Evolutionary conservation across 2,113 vertebrate species (phyloP).

Genomic region (Panthera uncia): DNA sequence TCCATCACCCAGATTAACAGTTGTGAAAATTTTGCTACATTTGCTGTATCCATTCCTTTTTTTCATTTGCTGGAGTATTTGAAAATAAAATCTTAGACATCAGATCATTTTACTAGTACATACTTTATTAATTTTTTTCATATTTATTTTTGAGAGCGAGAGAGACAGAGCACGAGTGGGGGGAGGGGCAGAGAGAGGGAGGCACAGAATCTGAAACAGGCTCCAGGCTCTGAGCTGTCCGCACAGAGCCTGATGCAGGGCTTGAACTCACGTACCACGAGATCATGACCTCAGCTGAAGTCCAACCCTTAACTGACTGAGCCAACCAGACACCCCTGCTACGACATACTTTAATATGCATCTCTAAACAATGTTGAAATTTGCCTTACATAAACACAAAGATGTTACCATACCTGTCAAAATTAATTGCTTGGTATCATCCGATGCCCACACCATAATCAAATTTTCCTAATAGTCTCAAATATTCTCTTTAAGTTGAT

Average conservation of each 20-base stretch:
- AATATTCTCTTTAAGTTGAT: not conserved
- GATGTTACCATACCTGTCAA: not conserved
- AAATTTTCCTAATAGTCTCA: not conserved
- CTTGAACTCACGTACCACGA: too few species aligned
- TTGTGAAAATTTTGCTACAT: slow-evolving; percentile 14
- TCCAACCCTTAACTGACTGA: too few species aligned
- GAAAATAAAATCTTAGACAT: slow-evolving; percentile 32
- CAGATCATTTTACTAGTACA: not conserved
- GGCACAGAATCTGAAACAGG: too few species aligned
- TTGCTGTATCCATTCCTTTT: slow-evolving; percentile 27
- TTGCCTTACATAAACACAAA: not conserved
- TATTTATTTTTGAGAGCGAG: too few species aligned
- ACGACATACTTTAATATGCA: not conserved
- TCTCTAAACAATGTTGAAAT: slow-evolving; percentile 18
- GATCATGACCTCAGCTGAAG: too few species aligned
- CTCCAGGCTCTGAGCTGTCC: too few species aligned
- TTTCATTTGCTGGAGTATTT: slow-evolving; percentile 2
- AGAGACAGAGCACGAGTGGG: too few species aligned
- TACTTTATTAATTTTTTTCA: not conserved
- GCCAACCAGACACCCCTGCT: not conserved
- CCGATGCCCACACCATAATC: not conserved
- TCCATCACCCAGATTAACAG: not conserved
- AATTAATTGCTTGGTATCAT: slow-evolving; percentile 32
- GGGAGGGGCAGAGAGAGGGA: too few species aligned
- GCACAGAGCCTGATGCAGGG: too few species aligned